Evolutionary conservation across 1,140 invertebrate species (phyloP).

Genomic region (Pararge aegeria): DNA sequence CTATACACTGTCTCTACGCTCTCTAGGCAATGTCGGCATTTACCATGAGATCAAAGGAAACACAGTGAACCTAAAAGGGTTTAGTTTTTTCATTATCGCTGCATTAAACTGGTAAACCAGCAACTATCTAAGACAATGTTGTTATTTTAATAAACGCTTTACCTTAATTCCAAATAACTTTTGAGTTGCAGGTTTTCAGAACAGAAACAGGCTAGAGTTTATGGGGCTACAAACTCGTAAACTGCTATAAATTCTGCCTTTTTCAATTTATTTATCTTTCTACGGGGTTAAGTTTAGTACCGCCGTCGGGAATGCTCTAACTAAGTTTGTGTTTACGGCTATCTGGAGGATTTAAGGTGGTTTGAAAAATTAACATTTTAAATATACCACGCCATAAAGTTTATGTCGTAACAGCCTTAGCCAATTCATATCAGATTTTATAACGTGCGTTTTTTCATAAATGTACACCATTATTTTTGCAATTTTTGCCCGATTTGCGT

Average conservation of each 20-base stretch:
- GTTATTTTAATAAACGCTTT: background rate
- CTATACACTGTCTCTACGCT: too few relatives aligned
- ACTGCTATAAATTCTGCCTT: conserved; percentile 6
- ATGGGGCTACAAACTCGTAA: conserved; percentile 5
- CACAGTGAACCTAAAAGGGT: too few relatives aligned
- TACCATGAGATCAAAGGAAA: too few relatives aligned
- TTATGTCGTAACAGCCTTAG: background rate
- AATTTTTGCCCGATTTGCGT: too few relatives aligned
- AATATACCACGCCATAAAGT: background rate
- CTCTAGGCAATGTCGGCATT: too few relatives aligned
- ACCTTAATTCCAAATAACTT: background rate
- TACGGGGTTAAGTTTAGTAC: conserved; percentile 1
- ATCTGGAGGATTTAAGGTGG: conserved; percentile 6
- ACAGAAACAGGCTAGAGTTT: background rate
- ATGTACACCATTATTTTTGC: too few relatives aligned
- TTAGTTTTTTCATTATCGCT: too few relatives aligned
- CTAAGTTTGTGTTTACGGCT: conserved; percentile 9
- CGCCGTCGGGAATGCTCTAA: conserved; percentile 4
- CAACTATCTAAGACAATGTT: too few relatives aligned
- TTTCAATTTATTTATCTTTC: conserved; percentile 8
- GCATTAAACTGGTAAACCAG: too few relatives aligned
- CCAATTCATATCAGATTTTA: background rate
- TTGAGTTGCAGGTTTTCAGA: background rate
- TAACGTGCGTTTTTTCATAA: too few relatives aligned
- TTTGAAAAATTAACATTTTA: conserved; percentile 9